phyloP scores from a whole-genome alignment of 2,888 invertebrate species.

The Ormyrus thymus region DNA sequence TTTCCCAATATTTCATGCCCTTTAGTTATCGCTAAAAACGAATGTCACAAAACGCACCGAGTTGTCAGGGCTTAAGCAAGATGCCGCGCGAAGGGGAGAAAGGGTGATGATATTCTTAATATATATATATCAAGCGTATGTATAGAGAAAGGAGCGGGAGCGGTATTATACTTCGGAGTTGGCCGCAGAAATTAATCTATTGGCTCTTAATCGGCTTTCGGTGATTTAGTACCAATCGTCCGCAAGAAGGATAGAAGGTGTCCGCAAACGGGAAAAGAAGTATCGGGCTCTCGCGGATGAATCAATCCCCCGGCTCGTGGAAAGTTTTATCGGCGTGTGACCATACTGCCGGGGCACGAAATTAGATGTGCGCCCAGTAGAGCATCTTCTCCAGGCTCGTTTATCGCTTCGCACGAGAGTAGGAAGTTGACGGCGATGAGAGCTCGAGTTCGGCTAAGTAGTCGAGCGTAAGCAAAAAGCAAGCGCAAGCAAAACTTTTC shows the following conservation, averaged over 20 bases:
- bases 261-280: conserved; percentile 59
- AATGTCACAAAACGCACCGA: conserved; percentile 28
- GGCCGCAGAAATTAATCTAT: conserved; percentile 70
- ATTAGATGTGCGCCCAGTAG: conserved; percentile 41
- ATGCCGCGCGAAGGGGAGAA: neutral
- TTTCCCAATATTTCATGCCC: neutral
- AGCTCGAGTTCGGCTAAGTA: neutral
- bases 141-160: conserved; percentile 25
- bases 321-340: conserved; percentile 61
- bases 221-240: conserved; percentile 66
- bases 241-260: conserved; percentile 62
- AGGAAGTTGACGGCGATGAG: conserved; percentile 33
- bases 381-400: conserved; percentile 41
- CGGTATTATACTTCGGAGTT: conserved; percentile 53
- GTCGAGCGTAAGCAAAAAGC: neutral
- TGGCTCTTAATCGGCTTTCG: conserved; percentile 72
- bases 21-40: conserved; percentile 40
- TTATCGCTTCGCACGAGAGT: conserved; percentile 32
- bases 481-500: conserved; percentile 26
- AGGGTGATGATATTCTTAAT: too few relatives aligned
- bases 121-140: neutral
- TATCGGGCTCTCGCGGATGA: conserved; percentile 35
- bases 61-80: conserved; percentile 9
- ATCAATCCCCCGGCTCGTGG: conserved; percentile 35
- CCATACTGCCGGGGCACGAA: conserved; percentile 60